Evolutionary conservation across 2,888 invertebrate species (phyloP).

Genomic region (Lithosia quadra): DNA sequence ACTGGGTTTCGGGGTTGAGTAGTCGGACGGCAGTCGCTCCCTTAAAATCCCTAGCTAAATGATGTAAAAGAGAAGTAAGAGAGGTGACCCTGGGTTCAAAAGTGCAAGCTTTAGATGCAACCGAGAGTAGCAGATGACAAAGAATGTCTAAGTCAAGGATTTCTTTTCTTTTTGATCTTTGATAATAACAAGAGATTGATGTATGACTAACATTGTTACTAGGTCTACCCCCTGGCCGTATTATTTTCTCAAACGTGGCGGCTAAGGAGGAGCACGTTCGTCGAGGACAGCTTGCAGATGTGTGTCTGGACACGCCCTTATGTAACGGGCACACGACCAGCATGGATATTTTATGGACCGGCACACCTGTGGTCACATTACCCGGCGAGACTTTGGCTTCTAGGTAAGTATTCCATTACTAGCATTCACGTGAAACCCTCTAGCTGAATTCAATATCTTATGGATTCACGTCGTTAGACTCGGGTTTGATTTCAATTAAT

Average conservation of each 20-base stretch:
- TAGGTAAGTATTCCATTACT: conserved; percentile 76
- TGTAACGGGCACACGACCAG: conserved; percentile 99
- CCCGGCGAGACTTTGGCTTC: conserved; percentile 95
- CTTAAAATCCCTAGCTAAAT: background rate
- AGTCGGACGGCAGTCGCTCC: background rate
- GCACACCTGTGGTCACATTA: conserved; percentile 98
- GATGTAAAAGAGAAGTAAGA: too few relatives aligned
- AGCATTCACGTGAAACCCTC: too few relatives aligned
- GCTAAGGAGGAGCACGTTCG: conserved; percentile 99
- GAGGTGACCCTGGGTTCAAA: too few relatives aligned
- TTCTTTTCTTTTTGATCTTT: background rate
- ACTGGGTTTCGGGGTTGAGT: background rate
- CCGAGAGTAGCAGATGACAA: background rate
- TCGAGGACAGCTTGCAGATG: conserved; percentile 98
- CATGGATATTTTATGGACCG: conserved; percentile 99
- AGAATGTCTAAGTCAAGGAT: background rate
- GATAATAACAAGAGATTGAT: background rate
- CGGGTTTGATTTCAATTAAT: too few relatives aligned
- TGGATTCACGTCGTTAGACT: background rate
- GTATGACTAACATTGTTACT: conserved; percentile 14
- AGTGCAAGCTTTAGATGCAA: too few relatives aligned
- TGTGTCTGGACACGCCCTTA: conserved; percentile 99
- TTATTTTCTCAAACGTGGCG: conserved; percentile 99
- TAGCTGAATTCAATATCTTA: too few relatives aligned
- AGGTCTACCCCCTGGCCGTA: conserved; percentile 92